phyloP scores from a whole-genome alignment of 2,797 vertebrate genomes.

The Gorsachius magnificus region DNA sequence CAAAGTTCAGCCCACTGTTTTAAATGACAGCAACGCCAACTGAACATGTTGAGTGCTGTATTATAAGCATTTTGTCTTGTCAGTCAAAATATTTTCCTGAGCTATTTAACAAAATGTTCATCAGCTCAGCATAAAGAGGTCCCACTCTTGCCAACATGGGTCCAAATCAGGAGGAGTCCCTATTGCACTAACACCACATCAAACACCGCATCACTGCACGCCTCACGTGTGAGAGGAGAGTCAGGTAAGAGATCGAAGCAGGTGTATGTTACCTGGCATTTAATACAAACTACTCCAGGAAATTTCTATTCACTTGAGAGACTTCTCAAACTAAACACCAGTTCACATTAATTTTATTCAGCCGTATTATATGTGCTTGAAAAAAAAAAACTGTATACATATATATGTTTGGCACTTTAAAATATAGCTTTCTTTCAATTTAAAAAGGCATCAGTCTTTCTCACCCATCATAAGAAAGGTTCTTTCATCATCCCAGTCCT shows the following conservation, averaged over 20 bases:
- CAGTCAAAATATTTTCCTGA: slow-evolving; percentile 42
- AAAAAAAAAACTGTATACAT: neutral
- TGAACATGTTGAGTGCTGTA: neutral
- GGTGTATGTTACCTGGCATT: slow-evolving; percentile 2
- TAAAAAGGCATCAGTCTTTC: slow-evolving; percentile 34
- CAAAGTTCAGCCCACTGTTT: neutral
- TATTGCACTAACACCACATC: neutral
- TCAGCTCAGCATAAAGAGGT: slow-evolving; percentile 5
- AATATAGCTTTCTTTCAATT: slow-evolving; percentile 47
- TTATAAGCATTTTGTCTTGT: neutral
- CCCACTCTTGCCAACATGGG: neutral
- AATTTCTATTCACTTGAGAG: slow-evolving; percentile 33
- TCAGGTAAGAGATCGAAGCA: slow-evolving; percentile 13
- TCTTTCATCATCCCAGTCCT: neutral
- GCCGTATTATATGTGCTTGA: neutral
- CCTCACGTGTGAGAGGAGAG: neutral
- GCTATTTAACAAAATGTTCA: slow-evolving; percentile 22
- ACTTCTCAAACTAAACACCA: slow-evolving; percentile 25
- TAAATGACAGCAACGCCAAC: neutral
- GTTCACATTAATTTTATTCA: slow-evolving; percentile 55
- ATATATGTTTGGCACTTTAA: slow-evolving; percentile 29
- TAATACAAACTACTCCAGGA: slow-evolving; percentile 32
- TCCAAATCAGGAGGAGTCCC: neutral
- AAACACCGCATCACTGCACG: accelerated
- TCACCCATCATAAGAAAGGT: slow-evolving; percentile 11